These are phyloP conservation scores for Agrilus cyanescens DNA, from an alignment of 2,888 invertebrate genomes.

Conservation along the genomic window DNA sequence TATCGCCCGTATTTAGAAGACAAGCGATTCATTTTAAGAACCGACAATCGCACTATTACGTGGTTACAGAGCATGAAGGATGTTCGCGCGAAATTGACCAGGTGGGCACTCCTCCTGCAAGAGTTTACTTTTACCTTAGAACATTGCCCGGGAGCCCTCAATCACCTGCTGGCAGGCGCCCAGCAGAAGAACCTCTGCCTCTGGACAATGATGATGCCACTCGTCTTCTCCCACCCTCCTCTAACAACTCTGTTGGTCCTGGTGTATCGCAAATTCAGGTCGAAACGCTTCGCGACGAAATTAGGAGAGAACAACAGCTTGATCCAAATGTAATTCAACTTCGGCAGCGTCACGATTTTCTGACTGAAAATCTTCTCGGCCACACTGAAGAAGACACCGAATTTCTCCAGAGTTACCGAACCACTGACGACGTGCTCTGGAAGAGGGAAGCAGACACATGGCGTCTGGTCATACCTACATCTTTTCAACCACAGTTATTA, in stretches of 20 bases:
- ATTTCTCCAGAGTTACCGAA: not conserved
- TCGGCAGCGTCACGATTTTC: too few species aligned
- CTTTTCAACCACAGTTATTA: not conserved
- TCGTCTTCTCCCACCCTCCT: not conserved
- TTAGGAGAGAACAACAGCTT: too few species aligned
- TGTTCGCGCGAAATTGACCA: constrained; percentile 8
- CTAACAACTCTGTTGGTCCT: not conserved
- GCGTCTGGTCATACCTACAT: not conserved
- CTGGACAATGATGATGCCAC: not conserved
- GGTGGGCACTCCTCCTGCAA: constrained; percentile 15
- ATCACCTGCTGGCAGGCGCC: constrained; percentile 14
- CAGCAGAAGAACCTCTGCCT: not conserved
- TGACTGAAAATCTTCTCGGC: too few species aligned
- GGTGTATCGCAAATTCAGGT: not conserved
- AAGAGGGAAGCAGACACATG: not conserved
- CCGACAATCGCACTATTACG: constrained; percentile 14
- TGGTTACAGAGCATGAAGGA: constrained; percentile 14
- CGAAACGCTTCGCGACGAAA: too few species aligned
- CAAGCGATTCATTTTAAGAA: constrained; percentile 4
- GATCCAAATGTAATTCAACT: too few species aligned
- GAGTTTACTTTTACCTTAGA: constrained; percentile 16
- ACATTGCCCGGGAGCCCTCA: constrained; percentile 15
- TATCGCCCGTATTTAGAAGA: not conserved
- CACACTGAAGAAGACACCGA: too few species aligned
- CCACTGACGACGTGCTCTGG: not conserved